Evolutionary conservation across 2,888 invertebrate genomes (phyloP).

Genomic region (Plebejus melissa): DNA sequence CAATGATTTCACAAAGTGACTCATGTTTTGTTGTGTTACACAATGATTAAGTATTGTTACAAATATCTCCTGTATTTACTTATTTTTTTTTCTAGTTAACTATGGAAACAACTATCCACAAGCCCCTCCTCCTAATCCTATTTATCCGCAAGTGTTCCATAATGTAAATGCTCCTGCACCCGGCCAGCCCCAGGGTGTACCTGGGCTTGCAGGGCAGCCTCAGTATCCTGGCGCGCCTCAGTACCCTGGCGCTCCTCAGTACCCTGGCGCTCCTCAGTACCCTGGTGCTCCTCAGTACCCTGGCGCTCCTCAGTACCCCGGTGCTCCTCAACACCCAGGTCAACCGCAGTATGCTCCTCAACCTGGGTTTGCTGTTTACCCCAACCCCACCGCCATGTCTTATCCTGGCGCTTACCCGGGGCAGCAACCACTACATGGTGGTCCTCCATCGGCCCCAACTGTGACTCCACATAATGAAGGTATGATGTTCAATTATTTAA

Average conservation of each 20-base stretch:
- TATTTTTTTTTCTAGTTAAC: conserved; percentile 49
- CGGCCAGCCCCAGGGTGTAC: conserved; percentile 42
- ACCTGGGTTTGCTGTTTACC: conserved; percentile 44
- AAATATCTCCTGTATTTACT: conserved; percentile 36
- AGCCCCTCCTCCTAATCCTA: conserved; percentile 56
- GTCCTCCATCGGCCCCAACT: conserved; percentile 36
- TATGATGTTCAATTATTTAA: conserved; percentile 38
- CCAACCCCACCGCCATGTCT: conserved; percentile 52
- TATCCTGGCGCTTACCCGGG: conserved; percentile 46
- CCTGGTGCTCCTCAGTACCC: conserved; percentile 39
- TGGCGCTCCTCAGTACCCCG: conserved; percentile 39
- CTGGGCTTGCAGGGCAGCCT: conserved; percentile 43
- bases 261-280: conserved; percentile 22
- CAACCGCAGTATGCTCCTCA: conserved; percentile 43
- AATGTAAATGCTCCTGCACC: conserved; percentile 50
- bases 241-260: conserved; percentile 43
- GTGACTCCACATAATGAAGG: conserved; percentile 30
- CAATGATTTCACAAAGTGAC: neutral
- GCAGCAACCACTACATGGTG: conserved; percentile 39
- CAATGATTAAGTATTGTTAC: neutral
- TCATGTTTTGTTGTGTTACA: neutral
- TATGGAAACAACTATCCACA: conserved; percentile 52
- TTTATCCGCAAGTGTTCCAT: conserved; percentile 60
- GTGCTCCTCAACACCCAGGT: conserved; percentile 33
- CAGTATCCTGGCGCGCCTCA: conserved; percentile 38